phyloP scores from a whole-genome alignment of 64 coral and sea anemone species.

The Stichodactyla helianthus region DNA sequence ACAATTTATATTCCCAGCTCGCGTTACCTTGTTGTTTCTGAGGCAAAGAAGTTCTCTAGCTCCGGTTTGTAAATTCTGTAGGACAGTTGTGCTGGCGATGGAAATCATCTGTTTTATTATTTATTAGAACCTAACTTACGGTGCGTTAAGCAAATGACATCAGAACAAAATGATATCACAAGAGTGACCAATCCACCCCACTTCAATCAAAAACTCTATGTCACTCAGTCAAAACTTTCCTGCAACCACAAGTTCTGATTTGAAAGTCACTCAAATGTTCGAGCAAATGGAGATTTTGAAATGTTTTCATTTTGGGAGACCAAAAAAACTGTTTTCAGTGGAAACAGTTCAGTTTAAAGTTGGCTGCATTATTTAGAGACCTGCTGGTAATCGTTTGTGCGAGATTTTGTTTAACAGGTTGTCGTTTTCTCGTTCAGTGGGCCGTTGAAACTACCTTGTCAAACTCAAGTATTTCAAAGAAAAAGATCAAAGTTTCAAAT shows the following conservation, averaged over 20 bases:
- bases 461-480: background rate
- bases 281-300: background rate
- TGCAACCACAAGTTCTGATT: background rate
- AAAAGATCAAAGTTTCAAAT: background rate
- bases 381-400: background rate
- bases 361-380: background rate
- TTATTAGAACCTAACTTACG: background rate
- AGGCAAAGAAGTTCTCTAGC: background rate
- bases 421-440: background rate
- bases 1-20: background rate
- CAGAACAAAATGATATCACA: background rate
- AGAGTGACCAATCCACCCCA: background rate
- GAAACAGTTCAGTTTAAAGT: background rate
- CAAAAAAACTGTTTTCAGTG: background rate
- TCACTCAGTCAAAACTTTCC: background rate
- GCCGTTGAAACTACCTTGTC: background rate
- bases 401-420: background rate
- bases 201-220: background rate
- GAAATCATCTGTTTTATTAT: background rate
- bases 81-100: background rate
- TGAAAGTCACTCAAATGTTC: background rate
- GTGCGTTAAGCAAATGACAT: slow-evolving; percentile 14
- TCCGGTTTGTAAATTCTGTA: background rate
- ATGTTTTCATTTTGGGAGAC: background rate
- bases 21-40: background rate